Percentiles rank a stretch among this genome's conserved stretches.
These are phyloP conservation scores for Euwallacea fornicatus DNA, from an alignment of 1,140 invertebrate species.

Conservation along the genomic window DNA sequence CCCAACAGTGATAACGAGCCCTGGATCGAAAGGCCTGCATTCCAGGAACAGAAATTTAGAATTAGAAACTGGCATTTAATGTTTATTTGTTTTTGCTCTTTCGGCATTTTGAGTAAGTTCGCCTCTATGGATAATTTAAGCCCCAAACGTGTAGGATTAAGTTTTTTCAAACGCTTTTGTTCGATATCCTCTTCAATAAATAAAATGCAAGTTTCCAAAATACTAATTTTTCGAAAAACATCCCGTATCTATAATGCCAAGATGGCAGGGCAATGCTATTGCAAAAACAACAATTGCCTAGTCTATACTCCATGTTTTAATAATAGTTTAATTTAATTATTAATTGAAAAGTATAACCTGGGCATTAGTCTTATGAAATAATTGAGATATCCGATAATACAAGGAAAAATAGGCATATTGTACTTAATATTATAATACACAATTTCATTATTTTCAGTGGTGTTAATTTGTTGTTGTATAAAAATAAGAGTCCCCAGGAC, in stretches of 20 bases:
- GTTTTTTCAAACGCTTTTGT: background rate
- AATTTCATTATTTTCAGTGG: conserved; percentile 56
- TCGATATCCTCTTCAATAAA: background rate
- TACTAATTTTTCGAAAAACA: too few relatives aligned
- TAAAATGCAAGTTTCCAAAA: too few relatives aligned
- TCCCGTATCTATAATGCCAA: background rate
- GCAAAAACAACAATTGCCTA: too few relatives aligned
- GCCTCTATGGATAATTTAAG: background rate
- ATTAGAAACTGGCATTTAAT: conserved; percentile 65
- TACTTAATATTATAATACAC: background rate
- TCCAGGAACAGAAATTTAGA: conserved; percentile 60
- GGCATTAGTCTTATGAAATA: too few relatives aligned
- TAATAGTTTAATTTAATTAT: too few relatives aligned
- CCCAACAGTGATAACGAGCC: conserved; percentile 52
- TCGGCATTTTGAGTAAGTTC: conserved; percentile 60
- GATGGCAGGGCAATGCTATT: too few relatives aligned
- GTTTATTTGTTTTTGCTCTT: conserved; percentile 60
- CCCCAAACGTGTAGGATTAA: too few relatives aligned
- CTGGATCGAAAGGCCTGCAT: conserved; percentile 62
- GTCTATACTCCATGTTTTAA: too few relatives aligned
- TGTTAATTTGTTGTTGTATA: conserved; percentile 83
- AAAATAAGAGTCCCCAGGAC: conserved; percentile 85
- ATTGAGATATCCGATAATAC: too few relatives aligned
- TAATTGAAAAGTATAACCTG: too few relatives aligned
- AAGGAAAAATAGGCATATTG: background rate